Evolutionary conservation across 2,113 vertebrate species (phyloP), one percentile per base, ranked within the genome.

Genomic region (Brachyistius frenatus): DNA sequence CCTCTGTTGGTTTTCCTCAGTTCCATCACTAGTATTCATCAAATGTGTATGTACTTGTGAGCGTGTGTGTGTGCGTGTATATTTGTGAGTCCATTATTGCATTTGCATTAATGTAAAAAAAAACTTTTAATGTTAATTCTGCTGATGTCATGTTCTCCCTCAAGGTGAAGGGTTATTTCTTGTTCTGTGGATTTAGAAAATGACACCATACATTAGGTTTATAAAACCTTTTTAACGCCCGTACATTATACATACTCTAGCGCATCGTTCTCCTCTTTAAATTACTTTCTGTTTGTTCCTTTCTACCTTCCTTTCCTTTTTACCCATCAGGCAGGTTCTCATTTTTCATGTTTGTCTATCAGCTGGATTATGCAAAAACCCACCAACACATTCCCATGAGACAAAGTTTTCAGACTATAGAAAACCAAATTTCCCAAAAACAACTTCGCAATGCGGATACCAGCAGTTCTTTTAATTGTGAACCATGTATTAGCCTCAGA

Each of bases 151-250:
- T 33, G 5, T 47, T 73, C 64, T 56, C 15, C 7, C 23, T 35
- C 8, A n/a, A 41, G 35, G 30, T 72, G n/a, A 80, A 44, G 15
- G 49, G 41, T 56, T 35, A n/a, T 35, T 5, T 77, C 52, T 39
- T 63, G 31, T 60, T 80, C 8, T 55, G 37, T 44, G 49, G n/a
- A 8, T 76, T 52, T 54, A 47, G n/a, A 32, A 46, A 77, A 60
- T 60, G 0, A 44, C 31, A 72, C 36, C 37, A 50, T 14, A 63
- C 4, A 7, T 80, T 41, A 31, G 55, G 14, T 49, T 65, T 62
- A 35, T 16, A 33, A 10, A 58, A 53, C 10, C n/a, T 32, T 60
- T 63, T 53, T 15, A 55, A 35, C 33, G 53, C 31, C 23, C 23
- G 16, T 33, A 60, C 16, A 16, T 13, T 54, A 36, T 3, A 73